A percentile compares a stretch with the other conserved stretches of the same genome.
Conservation (phyloP, 2,888 invertebrate species). For the Drosophila atripex region DNA sequence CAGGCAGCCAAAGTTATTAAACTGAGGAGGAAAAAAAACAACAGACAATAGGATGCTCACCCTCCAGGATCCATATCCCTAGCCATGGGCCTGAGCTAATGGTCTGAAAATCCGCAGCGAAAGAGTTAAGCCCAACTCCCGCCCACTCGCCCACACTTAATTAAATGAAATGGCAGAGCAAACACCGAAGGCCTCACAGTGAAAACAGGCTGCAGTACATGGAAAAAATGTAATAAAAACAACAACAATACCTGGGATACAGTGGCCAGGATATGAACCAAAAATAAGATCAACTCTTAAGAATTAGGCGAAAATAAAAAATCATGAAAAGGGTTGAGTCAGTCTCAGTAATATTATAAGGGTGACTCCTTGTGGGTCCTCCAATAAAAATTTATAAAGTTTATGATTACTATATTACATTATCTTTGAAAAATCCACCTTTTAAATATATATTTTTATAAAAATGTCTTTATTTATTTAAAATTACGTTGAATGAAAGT, state of each 20-base stretch:
- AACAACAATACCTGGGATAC: slow-evolving; percentile 8
- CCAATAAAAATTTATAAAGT: too few relatives aligned
- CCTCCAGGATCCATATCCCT: neutral
- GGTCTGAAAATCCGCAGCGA: slow-evolving; percentile 45
- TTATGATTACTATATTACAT: too few relatives aligned
- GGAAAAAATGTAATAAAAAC: slow-evolving; percentile 23
- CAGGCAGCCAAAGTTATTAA: slow-evolving; percentile 38
- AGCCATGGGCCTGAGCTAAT: slow-evolving; percentile 23
- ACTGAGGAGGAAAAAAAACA: slow-evolving; percentile 18
- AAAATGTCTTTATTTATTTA: too few relatives aligned
- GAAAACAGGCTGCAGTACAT: slow-evolving; percentile 42
- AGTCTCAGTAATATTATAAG: neutral
- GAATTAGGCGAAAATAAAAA: neutral
- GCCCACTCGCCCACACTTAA: slow-evolving; percentile 52
- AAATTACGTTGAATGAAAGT: too few relatives aligned
- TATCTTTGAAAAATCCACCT: too few relatives aligned
- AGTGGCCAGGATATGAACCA: slow-evolving; percentile 2
- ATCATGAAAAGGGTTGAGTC: neutral
- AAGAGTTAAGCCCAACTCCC: slow-evolving; percentile 51
- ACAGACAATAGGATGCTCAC: slow-evolving; percentile 1
- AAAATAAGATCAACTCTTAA: neutral
- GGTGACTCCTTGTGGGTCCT: too few relatives aligned
- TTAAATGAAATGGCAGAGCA: slow-evolving; percentile 65
- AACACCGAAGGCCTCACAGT: slow-evolving; percentile 41
- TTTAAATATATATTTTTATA: too few relatives aligned